Percentiles rank a stretch among this genome's conserved stretches.
phyloP scores from a whole-genome alignment of 2,888 invertebrate genomes.

The Lydus trimaculatus region DNA sequence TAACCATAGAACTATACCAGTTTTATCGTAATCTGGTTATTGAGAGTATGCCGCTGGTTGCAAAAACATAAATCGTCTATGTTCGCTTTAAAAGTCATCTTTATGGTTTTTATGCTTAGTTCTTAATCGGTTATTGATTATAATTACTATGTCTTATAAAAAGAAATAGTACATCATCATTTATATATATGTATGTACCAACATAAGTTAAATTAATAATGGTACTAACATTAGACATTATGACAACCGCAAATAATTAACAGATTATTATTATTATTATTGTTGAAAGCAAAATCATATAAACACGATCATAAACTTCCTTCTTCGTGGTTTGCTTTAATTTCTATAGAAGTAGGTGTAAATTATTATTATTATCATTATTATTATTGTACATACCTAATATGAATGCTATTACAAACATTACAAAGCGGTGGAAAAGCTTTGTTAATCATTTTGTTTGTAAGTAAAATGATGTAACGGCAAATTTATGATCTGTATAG shows the following conservation, averaged over 20 bases:
- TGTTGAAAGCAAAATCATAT: constrained; percentile 8
- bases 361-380: background rate
- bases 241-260: constrained; percentile 16
- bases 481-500: background rate
- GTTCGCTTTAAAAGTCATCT: background rate
- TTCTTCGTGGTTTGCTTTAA: constrained; percentile 5
- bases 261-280: constrained; percentile 12
- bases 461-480: background rate
- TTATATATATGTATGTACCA: background rate
- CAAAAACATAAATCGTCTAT: background rate
- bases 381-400: no score
- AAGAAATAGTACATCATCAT: background rate
- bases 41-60: background rate
- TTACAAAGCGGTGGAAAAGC: background rate
- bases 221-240: background rate
- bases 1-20: background rate
- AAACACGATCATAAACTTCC: constrained; percentile 21
- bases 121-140: constrained; percentile 1
- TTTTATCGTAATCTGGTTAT: background rate
- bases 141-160: background rate
- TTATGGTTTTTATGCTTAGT: background rate
- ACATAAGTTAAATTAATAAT: background rate
- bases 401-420: background rate
- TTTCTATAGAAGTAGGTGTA: background rate
- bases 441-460: background rate